Evolutionary conservation across 2,888 invertebrate species (phyloP).

Genomic region (Druceiella hillmani): DNA sequence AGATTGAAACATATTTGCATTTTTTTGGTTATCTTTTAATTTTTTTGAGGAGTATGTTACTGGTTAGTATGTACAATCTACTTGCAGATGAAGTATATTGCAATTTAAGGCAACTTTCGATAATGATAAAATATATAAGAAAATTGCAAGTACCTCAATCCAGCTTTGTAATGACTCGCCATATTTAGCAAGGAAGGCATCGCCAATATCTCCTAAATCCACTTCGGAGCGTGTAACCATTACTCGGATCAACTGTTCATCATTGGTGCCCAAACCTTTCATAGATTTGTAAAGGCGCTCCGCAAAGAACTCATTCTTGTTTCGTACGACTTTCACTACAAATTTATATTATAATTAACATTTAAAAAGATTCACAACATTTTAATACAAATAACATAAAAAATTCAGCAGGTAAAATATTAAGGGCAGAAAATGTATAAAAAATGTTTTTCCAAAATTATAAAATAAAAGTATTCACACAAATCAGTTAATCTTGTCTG

Average conservation of each 20-base stretch:
- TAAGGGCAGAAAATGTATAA: neutral
- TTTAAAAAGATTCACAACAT: neutral
- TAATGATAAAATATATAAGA: no score
- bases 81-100: no score
- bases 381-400: neutral
- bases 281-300: slow-evolving; percentile 81
- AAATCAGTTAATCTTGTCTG: no score
- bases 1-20: no score
- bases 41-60: no score
- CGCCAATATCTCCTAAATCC: slow-evolving; percentile 81
- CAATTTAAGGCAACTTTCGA: no score
- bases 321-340: slow-evolving; percentile 70
- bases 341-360: slow-evolving; percentile 17
- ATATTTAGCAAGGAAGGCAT: slow-evolving; percentile 68
- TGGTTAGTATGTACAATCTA: no score
- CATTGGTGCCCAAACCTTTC: slow-evolving; percentile 88
- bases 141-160: slow-evolving; percentile 58
- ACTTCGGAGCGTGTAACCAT: slow-evolving; percentile 79
- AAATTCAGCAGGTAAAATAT: slow-evolving; percentile 5
- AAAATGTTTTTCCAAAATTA: neutral
- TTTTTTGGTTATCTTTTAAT: no score
- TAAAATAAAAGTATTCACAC: no score
- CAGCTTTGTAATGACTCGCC: slow-evolving; percentile 73
- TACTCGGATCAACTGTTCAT: slow-evolving; percentile 77
- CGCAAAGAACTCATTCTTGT: slow-evolving; percentile 80